phyloP scores from a whole-genome alignment of 2,888 invertebrate genomes.

The Cheiracanthium punctorium region DNA sequence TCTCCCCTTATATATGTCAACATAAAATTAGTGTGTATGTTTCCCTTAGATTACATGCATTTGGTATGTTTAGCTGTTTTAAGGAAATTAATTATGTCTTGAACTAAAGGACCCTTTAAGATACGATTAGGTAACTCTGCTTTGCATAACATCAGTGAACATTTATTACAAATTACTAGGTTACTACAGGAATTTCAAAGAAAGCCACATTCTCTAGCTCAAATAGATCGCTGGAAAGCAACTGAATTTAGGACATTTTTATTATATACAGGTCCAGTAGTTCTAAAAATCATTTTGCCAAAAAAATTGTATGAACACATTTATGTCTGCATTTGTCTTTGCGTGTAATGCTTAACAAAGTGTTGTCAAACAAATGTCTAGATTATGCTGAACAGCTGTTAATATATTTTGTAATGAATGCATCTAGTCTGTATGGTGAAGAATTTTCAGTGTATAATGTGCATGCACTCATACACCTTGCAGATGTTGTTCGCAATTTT shows the following conservation, averaged over 20 bases:
- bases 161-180: background rate
- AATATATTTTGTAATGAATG: background rate
- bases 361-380: background rate
- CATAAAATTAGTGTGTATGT: background rate
- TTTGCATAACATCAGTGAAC: background rate
- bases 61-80: background rate
- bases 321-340: no score
- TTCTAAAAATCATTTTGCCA: background rate
- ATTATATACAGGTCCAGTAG: background rate
- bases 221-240: background rate
- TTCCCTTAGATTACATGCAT: constrained; percentile 9
- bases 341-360: no score
- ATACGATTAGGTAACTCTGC: background rate
- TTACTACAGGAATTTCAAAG: background rate
- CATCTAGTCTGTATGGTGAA: background rate
- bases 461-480: background rate
- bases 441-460: background rate
- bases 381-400: background rate
- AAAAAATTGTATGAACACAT: background rate
- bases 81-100: background rate
- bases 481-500: background rate
- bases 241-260: background rate
- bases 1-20: background rate
- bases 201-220: background rate
- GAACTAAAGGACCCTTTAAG: background rate